These are phyloP conservation scores for Carduelis carduelis DNA, from an alignment of 2,797 vertebrate genomes.

Conservation along the genomic window DNA sequence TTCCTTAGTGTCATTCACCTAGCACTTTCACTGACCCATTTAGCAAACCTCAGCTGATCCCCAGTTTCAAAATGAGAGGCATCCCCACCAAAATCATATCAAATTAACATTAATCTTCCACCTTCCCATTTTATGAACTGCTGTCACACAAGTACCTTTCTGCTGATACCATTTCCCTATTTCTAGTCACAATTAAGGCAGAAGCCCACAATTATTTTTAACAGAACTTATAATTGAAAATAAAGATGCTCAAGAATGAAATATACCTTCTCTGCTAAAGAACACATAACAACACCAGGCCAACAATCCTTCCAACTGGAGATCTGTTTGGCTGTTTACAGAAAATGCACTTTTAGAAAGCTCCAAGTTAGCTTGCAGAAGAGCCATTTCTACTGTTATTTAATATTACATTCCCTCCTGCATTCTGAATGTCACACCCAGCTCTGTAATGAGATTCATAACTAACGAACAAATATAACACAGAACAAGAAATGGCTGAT, in stretches of 20 bases:
- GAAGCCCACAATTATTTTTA: background rate
- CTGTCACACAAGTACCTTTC: background rate
- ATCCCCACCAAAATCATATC: background rate
- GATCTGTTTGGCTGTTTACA: background rate
- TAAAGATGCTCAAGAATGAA: background rate
- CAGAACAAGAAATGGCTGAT: background rate
- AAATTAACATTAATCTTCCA: background rate
- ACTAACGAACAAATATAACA: background rate
- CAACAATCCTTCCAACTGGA: background rate
- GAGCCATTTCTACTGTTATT: background rate
- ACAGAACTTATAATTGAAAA: background rate
- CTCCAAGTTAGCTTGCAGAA: background rate
- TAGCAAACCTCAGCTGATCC: background rate
- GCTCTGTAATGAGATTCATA: background rate
- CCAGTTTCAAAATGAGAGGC: background rate
- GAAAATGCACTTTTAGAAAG: background rate
- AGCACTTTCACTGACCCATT: background rate
- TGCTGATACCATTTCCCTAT: background rate
- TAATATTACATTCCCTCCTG: background rate
- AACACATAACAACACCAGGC: background rate
- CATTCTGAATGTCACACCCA: background rate
- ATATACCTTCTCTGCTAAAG: background rate
- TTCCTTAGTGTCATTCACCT: background rate
- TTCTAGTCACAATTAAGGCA: background rate
- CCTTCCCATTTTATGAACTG: background rate